Evolutionary conservation across 2,113 vertebrate species (phyloP), one percentile per base, ranked within the genome.

Genomic region (Crotalus helleri): DNA sequence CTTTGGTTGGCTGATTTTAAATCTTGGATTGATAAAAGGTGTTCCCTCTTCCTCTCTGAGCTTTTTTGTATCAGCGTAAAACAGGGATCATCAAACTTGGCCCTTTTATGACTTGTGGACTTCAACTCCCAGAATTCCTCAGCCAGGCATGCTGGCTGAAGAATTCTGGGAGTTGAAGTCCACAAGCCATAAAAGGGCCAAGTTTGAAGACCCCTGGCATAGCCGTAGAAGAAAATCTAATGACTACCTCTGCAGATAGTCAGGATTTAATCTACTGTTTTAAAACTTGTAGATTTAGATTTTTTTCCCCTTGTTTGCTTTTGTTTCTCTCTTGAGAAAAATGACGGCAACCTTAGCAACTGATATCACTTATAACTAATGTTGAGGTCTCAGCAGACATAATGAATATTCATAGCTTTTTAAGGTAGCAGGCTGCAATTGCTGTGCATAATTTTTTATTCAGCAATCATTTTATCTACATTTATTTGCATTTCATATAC

Each of bases 371-470:
- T 87, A 87, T 59, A 88, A 26, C 29, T 17, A 33, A 69, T 39
- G n/a, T 74, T 92, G 10, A 85, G 57, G 53, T 7, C 39, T 58
- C 55, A 61, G 53, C 81, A 74, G 59, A 26, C 74, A 53, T 92
- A 81, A 92, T 90, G 59, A 91, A 88, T 90, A 88, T 91, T 91
- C 49, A 88, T 81, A 69, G 53, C 53, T 55, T 91, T 88, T 74
- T 33, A 87, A 57, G 39, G 57, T 81, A 81, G 44, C 53, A 85
- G 39, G 87, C 51, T 44, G 13, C 61, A 91, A 69, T 49, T 64
- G n/a, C 17, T 51, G 7, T 21, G 54, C 49, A 33, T 88, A 81
- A 53, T 88, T 59, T 90, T 92, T 92, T 85, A 55, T 90, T 90
- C 74, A 92, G 85, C 89, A 64, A n/a, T 24, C 89, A 61, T 85